Evolutionary conservation across 2,888 invertebrate species (phyloP), one percentile per base, ranked within the genome.

Genomic region (Lacanobia wlatinum): DNA sequence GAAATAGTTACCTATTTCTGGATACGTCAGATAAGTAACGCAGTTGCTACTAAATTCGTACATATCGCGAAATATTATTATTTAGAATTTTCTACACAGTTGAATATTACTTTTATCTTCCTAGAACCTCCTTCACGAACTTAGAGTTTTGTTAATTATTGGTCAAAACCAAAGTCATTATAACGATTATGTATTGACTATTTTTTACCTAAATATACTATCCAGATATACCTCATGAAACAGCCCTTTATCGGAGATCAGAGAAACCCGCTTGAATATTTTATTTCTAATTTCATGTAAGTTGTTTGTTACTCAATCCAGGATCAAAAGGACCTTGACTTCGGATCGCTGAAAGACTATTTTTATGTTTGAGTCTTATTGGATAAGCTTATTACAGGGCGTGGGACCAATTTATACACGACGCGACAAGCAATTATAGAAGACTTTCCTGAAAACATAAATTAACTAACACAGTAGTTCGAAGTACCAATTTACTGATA

Each of bases 401-500:
- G 14, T n/a, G 21, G 5, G 7, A 8, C 14, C 21, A 52, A 28
- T 56, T 34, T 23, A 7, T n/a, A 40, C 2, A 50, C 28, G n/a
- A 23, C 14, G 9, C n/a, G 18, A 38, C 12, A 53, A 16, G 10
- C 14, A 50, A 59, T 59, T 53, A 76, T 10, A 59, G 16, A 52
- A 62, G 12, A 28, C 0, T 38, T 66, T 23, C 12, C 14, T 14
- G 1, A 46, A 64, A 52, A 66, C 16, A 46, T 10, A 66, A 61
- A 66, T 43, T 16, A 53, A 56, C 8, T 52, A n/a, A 21, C 59
- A 56, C 14, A 75, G 10, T 28, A 73, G 23, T 23, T 46, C 7
- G 21, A 63, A 81, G 61, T 58, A 67, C 58, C 82, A 76, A 81
- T 68, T 82, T 67, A 50, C 58, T 66, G 77, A 77, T 76, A 68